Percentiles rank a stretch among this genome's conserved stretches.
phyloP scores from a whole-genome alignment of 2,797 vertebrate genomes.

The Fringilla coelebs region DNA sequence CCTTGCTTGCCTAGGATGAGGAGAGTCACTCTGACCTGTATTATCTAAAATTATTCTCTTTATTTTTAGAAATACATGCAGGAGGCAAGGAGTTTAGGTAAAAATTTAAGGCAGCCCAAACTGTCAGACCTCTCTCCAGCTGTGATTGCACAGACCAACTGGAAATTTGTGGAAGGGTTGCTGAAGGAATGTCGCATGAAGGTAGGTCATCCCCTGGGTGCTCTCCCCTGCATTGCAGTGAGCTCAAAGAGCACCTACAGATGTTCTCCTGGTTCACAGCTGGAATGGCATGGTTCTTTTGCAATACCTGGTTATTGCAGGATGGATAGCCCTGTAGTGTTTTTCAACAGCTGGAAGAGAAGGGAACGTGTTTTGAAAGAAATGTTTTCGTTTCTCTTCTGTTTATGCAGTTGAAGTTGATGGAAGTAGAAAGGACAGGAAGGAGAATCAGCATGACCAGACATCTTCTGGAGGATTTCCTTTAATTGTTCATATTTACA shows the following conservation, averaged over 20 bases:
- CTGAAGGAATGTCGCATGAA: slow-evolving; percentile 96
- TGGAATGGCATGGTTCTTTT: background rate
- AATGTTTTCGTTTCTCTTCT: background rate
- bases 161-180: slow-evolving; percentile 93
- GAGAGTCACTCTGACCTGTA: background rate
- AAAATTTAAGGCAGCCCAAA: slow-evolving; percentile 89
- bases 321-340: background rate
- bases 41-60: slow-evolving; percentile 45
- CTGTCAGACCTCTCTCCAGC: slow-evolving; percentile 91
- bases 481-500: background rate
- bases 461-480: background rate
- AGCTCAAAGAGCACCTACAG: background rate
- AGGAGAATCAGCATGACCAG: background rate
- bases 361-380: background rate
- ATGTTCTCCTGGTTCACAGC: background rate
- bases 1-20: slow-evolving; percentile 9
- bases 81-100: slow-evolving; percentile 87
- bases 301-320: background rate
- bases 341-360: background rate
- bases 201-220: slow-evolving; percentile 68
- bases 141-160: slow-evolving; percentile 90
- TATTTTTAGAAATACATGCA: slow-evolving; percentile 82
- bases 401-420: background rate
- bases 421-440: background rate
- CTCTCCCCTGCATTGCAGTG: background rate